Percentiles rank a stretch among this genome's conserved stretches.
phyloP scores from a whole-genome alignment of 1,140 invertebrate species.

The Araneus ventricosus region DNA sequence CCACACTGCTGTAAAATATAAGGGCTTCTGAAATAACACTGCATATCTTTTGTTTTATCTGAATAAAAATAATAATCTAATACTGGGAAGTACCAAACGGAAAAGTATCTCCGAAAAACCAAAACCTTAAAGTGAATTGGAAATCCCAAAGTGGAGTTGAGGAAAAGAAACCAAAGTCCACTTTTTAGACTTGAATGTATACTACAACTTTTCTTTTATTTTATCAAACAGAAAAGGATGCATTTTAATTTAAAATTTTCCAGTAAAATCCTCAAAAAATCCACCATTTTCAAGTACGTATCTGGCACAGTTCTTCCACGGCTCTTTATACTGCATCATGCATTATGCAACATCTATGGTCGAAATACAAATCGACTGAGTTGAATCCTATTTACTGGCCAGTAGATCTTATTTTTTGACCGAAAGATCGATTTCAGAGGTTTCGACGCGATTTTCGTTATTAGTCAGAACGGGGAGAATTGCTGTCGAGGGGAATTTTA shows the following conservation, averaged over 20 bases:
- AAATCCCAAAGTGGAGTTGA: constrained; percentile 22
- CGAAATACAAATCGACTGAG: constrained; percentile 67
- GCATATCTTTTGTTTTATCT: too few relatives aligned
- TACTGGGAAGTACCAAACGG: background rate
- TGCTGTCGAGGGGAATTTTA: constrained; percentile 54
- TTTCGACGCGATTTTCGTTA: constrained; percentile 67
- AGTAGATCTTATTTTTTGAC: constrained; percentile 69
- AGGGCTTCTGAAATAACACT: too few relatives aligned
- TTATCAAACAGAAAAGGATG: constrained; percentile 53
- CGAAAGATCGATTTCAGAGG: constrained; percentile 60
- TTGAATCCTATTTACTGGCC: constrained; percentile 66
- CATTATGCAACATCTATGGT: constrained; percentile 62
- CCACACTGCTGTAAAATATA: too few relatives aligned
- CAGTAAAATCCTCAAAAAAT: constrained; percentile 59
- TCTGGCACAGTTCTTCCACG: constrained; percentile 26
- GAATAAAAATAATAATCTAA: constrained; percentile 3
- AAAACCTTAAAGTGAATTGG: background rate
- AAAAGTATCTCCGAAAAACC: background rate
- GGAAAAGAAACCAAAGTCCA: constrained; percentile 30
- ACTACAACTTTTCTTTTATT: constrained; percentile 61
- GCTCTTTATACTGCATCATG: constrained; percentile 62
- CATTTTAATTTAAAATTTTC: constrained; percentile 74
- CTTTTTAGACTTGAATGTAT: constrained; percentile 34
- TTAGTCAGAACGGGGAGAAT: constrained; percentile 60
- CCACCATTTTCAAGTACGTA: constrained; percentile 51